Evolutionary conservation across 30 jellyfish, hydroid and myxozoan species (phyloP), one percentile per base, ranked within the genome.

Genomic region (Aurelia aurita complex sp. Pacific): DNA sequence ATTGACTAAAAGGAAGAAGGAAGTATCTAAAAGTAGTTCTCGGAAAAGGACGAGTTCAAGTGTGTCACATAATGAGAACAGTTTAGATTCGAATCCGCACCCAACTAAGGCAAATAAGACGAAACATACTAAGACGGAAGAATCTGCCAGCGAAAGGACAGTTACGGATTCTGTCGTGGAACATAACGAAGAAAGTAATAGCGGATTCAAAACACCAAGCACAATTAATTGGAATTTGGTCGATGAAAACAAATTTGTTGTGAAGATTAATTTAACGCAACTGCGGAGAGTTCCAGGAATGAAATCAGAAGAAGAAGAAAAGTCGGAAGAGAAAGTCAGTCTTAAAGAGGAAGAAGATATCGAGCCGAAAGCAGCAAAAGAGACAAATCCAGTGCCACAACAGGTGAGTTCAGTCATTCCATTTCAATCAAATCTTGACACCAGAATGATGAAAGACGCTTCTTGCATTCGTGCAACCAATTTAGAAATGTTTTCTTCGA

Each of bases 281-380:
- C 79, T 82, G 19, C 35, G 38, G 66, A 69, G 91, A 59, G 16
- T 82, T 12, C 91, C 91, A 11, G 42, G 79, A 4, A 59, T 16
- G 17, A 71, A 42, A 33, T 43, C 18, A 40, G 79, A 66, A 36
- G 91, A 67, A 14, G 81, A 29, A 8, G 64, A 67, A 10, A 13
- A n/a, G 43, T 33, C 0, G 51, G 66, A 38, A 16, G 64, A 67
- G 17, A 35, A 46, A 18, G 69, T 9, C 35, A 67, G 51, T 23
- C n/a, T 50, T 8, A 73, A 17, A 42, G 71, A 17, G 50, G n/a
- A 61, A 61, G 88, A 77, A 18, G 88, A 61, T 33, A 61, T 13
- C 4, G 65, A 34, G 66, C 16, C 65, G 19, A 77, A 62, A 12
- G 7, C 88, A 9, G 5, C 53, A 40, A 50, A 67, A 3, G 88